Percentiles rank a stretch among this genome's conserved stretches.
Conservation (phyloP, 2,888 invertebrate genomes). For the Pediacus dermestoides region DNA sequence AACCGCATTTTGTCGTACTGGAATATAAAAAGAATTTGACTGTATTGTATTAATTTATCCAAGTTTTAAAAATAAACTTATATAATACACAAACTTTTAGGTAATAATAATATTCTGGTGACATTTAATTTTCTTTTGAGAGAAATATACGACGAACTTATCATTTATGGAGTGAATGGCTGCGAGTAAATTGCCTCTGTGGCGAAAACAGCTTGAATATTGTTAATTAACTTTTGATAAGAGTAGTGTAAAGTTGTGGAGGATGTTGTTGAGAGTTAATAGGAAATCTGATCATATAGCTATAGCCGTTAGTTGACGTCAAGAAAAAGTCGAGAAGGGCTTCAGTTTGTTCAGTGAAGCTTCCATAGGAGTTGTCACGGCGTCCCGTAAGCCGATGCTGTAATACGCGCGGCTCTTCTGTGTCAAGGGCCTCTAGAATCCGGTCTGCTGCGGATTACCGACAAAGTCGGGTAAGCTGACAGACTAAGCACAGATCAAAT, state of each 20-base stretch:
- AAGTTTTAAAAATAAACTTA: too few relatives aligned
- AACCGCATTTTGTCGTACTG: too few relatives aligned
- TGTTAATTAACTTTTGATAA: conserved; percentile 17
- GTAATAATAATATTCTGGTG: too few relatives aligned
- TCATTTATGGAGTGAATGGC: too few relatives aligned
- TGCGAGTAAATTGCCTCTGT: too few relatives aligned
- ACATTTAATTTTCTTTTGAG: too few relatives aligned
- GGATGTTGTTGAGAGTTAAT: conserved; percentile 18
- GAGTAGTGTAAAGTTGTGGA: conserved; percentile 14
- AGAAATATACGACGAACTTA: too few relatives aligned
- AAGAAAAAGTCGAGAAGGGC: conserved; percentile 2
- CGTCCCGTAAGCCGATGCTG: conserved; percentile 24
- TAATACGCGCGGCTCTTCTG: conserved; percentile 22
- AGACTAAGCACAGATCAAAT: conserved; percentile 29
- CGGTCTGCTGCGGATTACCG: conserved; percentile 28
- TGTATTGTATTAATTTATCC: too few relatives aligned
- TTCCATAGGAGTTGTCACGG: conserved; percentile 15
- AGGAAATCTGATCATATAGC: conserved; percentile 19
- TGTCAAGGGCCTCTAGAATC: conserved; percentile 27
- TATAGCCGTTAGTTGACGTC: neutral
- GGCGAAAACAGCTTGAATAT: too few relatives aligned
- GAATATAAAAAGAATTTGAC: too few relatives aligned
- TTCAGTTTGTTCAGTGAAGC: conserved; percentile 1
- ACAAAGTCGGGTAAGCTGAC: conserved; percentile 23
- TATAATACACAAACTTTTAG: too few relatives aligned